Evolutionary conservation across 2,888 invertebrate species (phyloP).

Genomic region (Sympetrum striolatum): DNA sequence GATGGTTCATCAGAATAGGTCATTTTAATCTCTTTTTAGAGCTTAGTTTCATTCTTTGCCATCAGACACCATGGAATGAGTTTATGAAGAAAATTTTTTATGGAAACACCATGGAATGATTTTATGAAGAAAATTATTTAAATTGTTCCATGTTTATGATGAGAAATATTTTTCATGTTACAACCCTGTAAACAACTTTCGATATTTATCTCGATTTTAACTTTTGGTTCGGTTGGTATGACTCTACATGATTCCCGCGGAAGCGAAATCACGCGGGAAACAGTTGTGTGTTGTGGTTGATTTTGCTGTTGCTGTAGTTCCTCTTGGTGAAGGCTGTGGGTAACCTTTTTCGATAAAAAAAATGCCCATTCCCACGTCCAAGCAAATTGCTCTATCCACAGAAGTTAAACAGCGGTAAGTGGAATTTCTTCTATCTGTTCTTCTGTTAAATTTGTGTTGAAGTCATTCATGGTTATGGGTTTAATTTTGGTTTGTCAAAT

Average conservation of each 20-base stretch:
- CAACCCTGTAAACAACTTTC: no score
- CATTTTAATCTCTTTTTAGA: no score
- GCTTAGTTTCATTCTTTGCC: no score
- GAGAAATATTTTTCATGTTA: no score
- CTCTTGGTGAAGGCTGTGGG: neutral
- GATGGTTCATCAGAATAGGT: no score
- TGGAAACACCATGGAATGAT: no score
- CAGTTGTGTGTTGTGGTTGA: neutral
- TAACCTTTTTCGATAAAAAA: neutral
- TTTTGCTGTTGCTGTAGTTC: neutral
- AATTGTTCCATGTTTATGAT: no score
- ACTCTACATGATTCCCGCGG: neutral
- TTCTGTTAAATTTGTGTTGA: neutral
- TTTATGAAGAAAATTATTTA: no score
- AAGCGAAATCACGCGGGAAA: neutral
- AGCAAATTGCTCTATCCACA: neutral
- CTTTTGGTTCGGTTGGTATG: neutral
- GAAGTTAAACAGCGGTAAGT: neutral
- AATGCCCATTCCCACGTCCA: neutral
- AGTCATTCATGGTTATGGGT: neutral
- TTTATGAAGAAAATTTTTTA: no score
- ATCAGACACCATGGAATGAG: no score
- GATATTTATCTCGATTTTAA: no score
- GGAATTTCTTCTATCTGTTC: neutral
- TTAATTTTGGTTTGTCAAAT: neutral